phyloP scores from a whole-genome alignment of 2,113 vertebrate genomes.

The Neotragus pygmaeus region DNA sequence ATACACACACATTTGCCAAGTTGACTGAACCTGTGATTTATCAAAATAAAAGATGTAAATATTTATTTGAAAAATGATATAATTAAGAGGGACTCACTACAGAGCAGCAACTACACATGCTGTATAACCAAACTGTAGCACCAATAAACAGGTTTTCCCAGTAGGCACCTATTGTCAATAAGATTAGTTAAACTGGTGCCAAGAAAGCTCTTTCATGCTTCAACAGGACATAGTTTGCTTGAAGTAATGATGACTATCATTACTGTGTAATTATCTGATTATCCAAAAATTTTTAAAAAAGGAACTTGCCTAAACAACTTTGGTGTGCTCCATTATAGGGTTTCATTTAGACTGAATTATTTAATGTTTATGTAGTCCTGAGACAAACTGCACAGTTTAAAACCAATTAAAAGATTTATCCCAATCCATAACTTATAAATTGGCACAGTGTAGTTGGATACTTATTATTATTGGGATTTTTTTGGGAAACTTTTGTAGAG shows the following conservation, averaged over 20 bases:
- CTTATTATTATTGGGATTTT: constrained; percentile 15
- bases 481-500: background rate
- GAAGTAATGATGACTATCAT: constrained; percentile 69
- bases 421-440: constrained; percentile 58
- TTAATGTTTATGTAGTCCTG: constrained; percentile 62
- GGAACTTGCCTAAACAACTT: constrained; percentile 51
- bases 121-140: constrained; percentile 8
- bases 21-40: constrained; percentile 67
- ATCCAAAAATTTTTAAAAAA: constrained; percentile 25
- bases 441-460: constrained; percentile 26
- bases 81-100: constrained; percentile 62
- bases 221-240: constrained; percentile 73
- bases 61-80: constrained; percentile 73
- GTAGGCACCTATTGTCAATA: constrained; percentile 64
- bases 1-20: constrained; percentile 65
- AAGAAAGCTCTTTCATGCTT: constrained; percentile 73
- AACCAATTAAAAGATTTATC: constrained; percentile 65
- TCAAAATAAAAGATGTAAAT: constrained; percentile 71
- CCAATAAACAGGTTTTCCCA: constrained; percentile 52
- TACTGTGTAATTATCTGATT: constrained; percentile 71
- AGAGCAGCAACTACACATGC: background rate
- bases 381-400: constrained; percentile 64
- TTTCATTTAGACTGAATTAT: constrained; percentile 66
- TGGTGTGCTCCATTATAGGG: constrained; percentile 33
- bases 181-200: constrained; percentile 64